Conservation (phyloP, 2,797 vertebrate genomes). For the Chiloscyllium punctatum region DNA sequence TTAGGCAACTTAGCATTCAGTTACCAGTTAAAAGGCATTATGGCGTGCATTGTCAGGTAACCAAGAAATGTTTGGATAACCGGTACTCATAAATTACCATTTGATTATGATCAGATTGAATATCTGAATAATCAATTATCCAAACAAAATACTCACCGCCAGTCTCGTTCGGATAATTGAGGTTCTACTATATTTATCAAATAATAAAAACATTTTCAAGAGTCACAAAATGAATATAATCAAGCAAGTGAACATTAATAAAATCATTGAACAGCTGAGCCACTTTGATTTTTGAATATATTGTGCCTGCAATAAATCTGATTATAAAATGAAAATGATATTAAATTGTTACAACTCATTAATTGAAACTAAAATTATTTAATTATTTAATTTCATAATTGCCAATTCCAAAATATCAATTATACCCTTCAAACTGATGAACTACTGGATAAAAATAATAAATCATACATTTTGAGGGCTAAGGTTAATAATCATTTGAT, state of each 20-base stretch:
- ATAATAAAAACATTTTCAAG: neutral
- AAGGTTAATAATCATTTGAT: neutral
- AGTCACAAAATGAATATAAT: neutral
- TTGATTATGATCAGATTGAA: too few relatives aligned
- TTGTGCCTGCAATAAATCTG: constrained; percentile 3
- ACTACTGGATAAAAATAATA: neutral
- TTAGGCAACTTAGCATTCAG: too few relatives aligned
- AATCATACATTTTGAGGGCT: neutral
- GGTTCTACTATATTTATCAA: neutral
- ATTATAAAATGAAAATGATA: neutral
- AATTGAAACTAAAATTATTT: constrained; percentile 21
- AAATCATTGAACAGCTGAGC: neutral
- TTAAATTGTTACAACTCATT: too few relatives aligned
- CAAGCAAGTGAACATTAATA: neutral
- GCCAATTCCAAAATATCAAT: constrained; percentile 1
- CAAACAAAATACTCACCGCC: too few relatives aligned
- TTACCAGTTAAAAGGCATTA: too few relatives aligned
- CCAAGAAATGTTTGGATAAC: too few relatives aligned
- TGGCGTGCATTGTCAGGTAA: too few relatives aligned
- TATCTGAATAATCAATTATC: too few relatives aligned
- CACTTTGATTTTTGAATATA: neutral
- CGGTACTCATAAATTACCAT: too few relatives aligned
- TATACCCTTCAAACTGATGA: neutral
- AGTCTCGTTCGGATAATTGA: too few relatives aligned
- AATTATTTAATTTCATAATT: constrained; percentile 18